These are phyloP conservation scores for Melanophora roralis DNA, from an alignment of 2,888 invertebrate species.

Conservation along the genomic window DNA sequence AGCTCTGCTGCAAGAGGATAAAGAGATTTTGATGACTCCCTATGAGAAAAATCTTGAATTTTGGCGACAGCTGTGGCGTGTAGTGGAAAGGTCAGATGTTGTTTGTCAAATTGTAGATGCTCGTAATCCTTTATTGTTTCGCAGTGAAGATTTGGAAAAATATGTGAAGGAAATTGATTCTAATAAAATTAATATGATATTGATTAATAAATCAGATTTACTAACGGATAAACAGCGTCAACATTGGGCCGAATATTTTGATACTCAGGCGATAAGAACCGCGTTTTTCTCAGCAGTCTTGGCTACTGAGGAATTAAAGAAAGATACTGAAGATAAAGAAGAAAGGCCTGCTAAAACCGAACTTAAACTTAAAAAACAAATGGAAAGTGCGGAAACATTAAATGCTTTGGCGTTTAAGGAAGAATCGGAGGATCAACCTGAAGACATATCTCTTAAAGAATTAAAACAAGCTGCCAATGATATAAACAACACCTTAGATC, in stretches of 20 bases:
- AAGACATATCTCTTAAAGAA: slow-evolving; percentile 70
- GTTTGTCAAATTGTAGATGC: slow-evolving; percentile 97
- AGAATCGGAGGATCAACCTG: slow-evolving; percentile 21
- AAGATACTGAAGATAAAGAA: slow-evolving; percentile 59
- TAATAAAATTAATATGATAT: slow-evolving; percentile 86
- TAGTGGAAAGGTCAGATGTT: slow-evolving; percentile 96
- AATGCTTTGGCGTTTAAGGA: neutral
- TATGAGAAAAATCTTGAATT: slow-evolving; percentile 98
- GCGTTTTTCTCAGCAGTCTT: slow-evolving; percentile 94
- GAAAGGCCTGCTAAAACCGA: slow-evolving; percentile 44
- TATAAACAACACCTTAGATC: slow-evolving; percentile 79
- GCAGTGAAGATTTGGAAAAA: slow-evolving; percentile 92
- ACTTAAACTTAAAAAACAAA: slow-evolving; percentile 47
- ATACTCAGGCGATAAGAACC: slow-evolving; percentile 82
- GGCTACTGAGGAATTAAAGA: slow-evolving; percentile 79
- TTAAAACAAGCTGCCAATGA: slow-evolving; percentile 79
- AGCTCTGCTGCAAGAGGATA: slow-evolving; percentile 87
- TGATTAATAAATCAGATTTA: slow-evolving; percentile 97
- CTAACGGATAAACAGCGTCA: slow-evolving; percentile 88
- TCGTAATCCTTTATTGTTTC: slow-evolving; percentile 94
- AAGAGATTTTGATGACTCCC: slow-evolving; percentile 91
- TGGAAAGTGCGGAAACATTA: slow-evolving; percentile 15
- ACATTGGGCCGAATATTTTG: slow-evolving; percentile 92
- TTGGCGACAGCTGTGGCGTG: slow-evolving; percentile 99
- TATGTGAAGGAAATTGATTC: slow-evolving; percentile 88